These are phyloP conservation scores for Centrocercus urophasianus DNA, from an alignment of 2,113 vertebrate species.

Conservation along the genomic window DNA sequence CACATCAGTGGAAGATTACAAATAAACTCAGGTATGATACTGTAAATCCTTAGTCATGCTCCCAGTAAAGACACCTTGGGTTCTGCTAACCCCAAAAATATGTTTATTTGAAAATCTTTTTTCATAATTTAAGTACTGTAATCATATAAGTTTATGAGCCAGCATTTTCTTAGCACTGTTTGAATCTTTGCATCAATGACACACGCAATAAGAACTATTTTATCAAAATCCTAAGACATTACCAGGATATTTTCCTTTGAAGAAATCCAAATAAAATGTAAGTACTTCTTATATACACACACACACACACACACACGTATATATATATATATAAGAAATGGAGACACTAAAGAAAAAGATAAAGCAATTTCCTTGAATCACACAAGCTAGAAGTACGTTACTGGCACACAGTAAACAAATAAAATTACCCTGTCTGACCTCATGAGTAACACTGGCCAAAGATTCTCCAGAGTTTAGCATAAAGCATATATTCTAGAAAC, in stretches of 20 bases:
- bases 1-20: not conserved
- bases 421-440: not conserved
- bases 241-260: not conserved
- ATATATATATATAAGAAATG: not conserved
- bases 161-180: not conserved
- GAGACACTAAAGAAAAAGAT: not conserved
- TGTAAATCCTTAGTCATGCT: not conserved
- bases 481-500: not conserved
- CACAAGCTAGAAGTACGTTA: not conserved
- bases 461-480: not conserved
- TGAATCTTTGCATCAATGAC: not conserved
- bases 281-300: not conserved
- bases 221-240: not conserved
- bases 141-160: not conserved
- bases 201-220: not conserved
- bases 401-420: not conserved
- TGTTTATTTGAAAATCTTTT: not conserved
- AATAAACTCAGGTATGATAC: not conserved
- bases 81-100: slow-evolving; percentile 2
- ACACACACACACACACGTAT: not conserved
- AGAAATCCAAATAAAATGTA: not conserved
- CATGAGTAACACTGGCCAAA: not conserved
- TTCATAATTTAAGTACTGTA: not conserved
- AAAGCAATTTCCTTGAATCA: not conserved
- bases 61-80: not conserved